Evolutionary conservation across 2,888 invertebrate genomes (phyloP), one percentile per base, ranked within the genome.

Genomic region (Laspeyria flexula): DNA sequence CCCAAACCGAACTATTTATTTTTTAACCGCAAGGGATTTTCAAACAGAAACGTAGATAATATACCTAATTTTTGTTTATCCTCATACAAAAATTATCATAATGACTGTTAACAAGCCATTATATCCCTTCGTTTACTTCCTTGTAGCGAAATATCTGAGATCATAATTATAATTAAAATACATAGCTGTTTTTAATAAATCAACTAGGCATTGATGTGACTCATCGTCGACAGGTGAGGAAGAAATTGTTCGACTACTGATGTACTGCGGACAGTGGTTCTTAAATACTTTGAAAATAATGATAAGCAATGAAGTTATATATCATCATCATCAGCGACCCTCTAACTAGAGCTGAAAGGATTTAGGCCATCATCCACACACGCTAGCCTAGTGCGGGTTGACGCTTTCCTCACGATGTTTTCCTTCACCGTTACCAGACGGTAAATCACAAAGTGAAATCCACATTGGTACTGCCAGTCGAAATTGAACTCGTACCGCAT

Each of bases 81-180:
- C 41, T 30, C 10, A 13, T 31, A 13, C 7, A 5, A 9, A 25
- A 34, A 18, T 34, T 16, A 39, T 9, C n/a, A 27, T 15, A 16
- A 46, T 38, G 40, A 50, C 16, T 27, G 12, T 51, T 33, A 9
- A 12, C 21, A 15, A 33, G 18, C 3, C 23, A 52, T 30, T 39
- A 33, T 35, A n/a, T 15, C 33, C 37, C 37, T 43, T 37, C 15
- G 30, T 23, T 29, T 6, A 49, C 46, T 68, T 68, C 68, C 68
- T 58, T 44, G 49, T 25, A 21, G 45, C 13, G 29, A 50, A 37
- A 47, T 50, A 56, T 42, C 34, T 51, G 60, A 54, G 45, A 53
- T 60, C 45, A 49, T 65, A 51, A 65, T 65, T 65, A 57, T 51
- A 54, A 65, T 67, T 55, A 61, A 60, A 45, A 62, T 52, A 35